Evolutionary conservation across 2,797 vertebrate species (phyloP).

Genomic region (Epinephelus malabaricus): DNA sequence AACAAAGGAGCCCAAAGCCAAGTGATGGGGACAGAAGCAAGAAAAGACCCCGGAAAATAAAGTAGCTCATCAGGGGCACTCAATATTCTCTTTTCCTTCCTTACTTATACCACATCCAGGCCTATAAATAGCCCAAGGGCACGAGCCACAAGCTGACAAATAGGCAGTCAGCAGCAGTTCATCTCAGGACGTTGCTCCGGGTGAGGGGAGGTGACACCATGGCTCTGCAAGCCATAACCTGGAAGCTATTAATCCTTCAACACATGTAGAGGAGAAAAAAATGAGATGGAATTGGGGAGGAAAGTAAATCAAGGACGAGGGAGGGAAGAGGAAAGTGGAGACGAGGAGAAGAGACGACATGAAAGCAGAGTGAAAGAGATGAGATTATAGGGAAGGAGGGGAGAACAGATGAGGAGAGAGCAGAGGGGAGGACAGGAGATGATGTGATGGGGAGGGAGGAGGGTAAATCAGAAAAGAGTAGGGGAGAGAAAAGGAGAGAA

Average conservation of each 20-base stretch:
- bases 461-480: not conserved
- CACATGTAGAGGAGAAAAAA: constrained; percentile 50
- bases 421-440: constrained; percentile 7
- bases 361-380: constrained; percentile 29
- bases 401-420: constrained; percentile 8
- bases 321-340: constrained; percentile 21
- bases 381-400: constrained; percentile 26
- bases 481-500: not conserved
- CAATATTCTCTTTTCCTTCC: constrained; percentile 33
- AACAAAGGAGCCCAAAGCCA: constrained; percentile 18
- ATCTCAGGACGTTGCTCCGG: constrained; percentile 61
- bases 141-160: constrained; percentile 66
- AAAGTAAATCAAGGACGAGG: constrained; percentile 50
- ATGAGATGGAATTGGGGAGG: constrained; percentile 34
- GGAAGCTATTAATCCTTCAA: constrained; percentile 68
- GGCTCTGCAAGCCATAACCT: constrained; percentile 61
- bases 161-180: constrained; percentile 62
- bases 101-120: constrained; percentile 41
- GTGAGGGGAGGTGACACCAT: constrained; percentile 57
- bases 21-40: constrained; percentile 21
- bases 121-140: constrained; percentile 66
- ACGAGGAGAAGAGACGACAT: constrained; percentile 18
- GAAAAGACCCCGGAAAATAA: constrained; percentile 17
- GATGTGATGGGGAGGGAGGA: constrained; percentile 8
- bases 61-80: constrained; percentile 43